Base-by-base conservation (phyloP, 2,888 invertebrate genomes). In the Melinaea marsaeus region DNA sequence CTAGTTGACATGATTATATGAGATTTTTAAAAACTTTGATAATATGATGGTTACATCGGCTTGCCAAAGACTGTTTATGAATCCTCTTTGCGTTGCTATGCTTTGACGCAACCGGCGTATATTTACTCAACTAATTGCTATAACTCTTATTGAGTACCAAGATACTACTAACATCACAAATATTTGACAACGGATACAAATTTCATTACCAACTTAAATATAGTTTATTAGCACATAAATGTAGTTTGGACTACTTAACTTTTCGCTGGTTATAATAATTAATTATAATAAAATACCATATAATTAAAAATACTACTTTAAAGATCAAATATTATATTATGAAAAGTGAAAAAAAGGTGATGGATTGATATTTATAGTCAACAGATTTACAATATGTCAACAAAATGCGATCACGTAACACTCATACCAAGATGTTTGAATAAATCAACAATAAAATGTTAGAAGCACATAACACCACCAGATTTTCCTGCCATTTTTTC, bases 361-460 rank as follows among this genome's bases (percentile, higher is more conserved):
- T 9, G 42, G 61, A 69, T 70, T 68, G 68, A 64, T 62, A 70
- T 67, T 65, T 65, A 65, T 58, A 64, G 61, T 42, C 60, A 33
- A 64, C 58, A 64, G 65, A 60, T 66, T 57, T 58, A 55, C 60
- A 42, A 58, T 48, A 58, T 62, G 59, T 66, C 66, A 65, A 56
- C 62, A 57, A 69, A 69, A 64, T 71, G 54, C 67, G 69, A 74
- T 74, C 81, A 78, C 80, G 78, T 80, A 75, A 71, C 74, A 75
- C 70, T 75, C 75, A 74, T 75, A 75, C 75, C 73, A 74, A 74
- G 72, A 76, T 75, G 74, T 79, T 79, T 82, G 78, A 82, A 85
- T 86, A 85, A 84, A 83, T 81, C 79, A 80, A 77, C 85, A 79
- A 81, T 85, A 85, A 86, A 83, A 71, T 71, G 67, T 69, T 68